These are phyloP conservation scores for Gerris lacustris DNA, from an alignment of 2,888 invertebrate genomes.

Conservation along the genomic window DNA sequence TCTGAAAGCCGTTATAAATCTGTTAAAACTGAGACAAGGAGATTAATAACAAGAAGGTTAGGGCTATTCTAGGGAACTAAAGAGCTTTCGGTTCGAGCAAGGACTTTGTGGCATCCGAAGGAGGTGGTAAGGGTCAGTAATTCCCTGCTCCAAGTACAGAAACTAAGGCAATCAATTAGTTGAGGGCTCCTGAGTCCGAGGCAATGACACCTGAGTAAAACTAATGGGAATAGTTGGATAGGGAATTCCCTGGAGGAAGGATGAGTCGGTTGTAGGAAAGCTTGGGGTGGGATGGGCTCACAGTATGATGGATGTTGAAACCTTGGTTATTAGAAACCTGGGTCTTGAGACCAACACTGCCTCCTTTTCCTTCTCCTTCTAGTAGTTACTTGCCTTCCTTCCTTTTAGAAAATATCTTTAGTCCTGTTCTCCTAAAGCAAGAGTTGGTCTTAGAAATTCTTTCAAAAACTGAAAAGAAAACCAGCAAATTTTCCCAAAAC, in stretches of 20 bases:
- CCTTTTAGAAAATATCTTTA: too few relatives aligned
- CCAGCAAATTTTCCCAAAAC: too few relatives aligned
- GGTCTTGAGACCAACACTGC: not conserved
- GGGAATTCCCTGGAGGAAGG: not conserved
- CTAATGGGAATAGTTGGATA: not conserved
- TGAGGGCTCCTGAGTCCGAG: not conserved
- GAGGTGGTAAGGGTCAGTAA: not conserved
- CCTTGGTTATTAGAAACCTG: not conserved
- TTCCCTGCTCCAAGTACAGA: not conserved
- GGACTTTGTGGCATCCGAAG: not conserved
- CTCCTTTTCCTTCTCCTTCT: not conserved
- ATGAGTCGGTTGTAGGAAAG: not conserved
- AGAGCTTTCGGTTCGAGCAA: too few relatives aligned
- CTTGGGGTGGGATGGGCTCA: not conserved
- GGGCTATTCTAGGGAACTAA: too few relatives aligned
- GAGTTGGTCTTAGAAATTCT: too few relatives aligned
- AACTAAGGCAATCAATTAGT: constrained; percentile 5
- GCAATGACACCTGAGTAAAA: constrained; percentile 3
- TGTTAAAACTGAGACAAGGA: too few relatives aligned
- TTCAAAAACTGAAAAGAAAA: too few relatives aligned
- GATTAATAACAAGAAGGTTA: too few relatives aligned
- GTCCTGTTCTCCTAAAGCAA: too few relatives aligned
- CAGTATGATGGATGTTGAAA: not conserved
- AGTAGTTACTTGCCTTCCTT: too few relatives aligned
- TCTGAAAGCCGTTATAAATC: too few relatives aligned